Conservation (phyloP, 2,797 vertebrate genomes). For the Uromys caudimaculatus region DNA sequence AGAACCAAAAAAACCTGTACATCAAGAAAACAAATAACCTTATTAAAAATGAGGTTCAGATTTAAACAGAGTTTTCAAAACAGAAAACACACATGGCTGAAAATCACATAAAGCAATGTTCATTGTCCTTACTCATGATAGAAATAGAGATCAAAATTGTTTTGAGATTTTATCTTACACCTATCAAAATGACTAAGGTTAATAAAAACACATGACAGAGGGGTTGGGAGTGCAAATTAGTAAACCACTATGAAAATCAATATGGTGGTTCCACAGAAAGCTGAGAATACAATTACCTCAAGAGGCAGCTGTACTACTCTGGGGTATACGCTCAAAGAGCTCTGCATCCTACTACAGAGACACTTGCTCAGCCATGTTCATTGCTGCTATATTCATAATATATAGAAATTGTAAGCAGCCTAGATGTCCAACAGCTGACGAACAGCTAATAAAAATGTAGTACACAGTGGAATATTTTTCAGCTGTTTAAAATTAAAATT, state of each 20-base stretch:
- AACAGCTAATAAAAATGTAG: no score
- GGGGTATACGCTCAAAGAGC: not conserved
- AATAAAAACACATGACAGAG: not conserved
- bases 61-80: not conserved
- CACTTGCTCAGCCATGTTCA: not conserved
- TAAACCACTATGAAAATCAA: not conserved
- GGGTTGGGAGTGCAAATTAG: not conserved
- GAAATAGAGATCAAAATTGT: not conserved
- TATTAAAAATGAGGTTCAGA: not conserved
- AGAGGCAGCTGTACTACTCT: not conserved
- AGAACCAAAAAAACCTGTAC: no score
- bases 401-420: not conserved
- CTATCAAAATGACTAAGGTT: not conserved
- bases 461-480: not conserved
- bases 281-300: not conserved
- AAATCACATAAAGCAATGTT: not conserved
- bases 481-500: not conserved
- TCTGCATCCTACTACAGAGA: not conserved
- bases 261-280: not conserved
- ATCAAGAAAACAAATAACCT: not conserved
- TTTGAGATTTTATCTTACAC: not conserved
- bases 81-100: not conserved
- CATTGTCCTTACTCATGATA: not conserved
- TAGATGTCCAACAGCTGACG: not conserved
- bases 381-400: not conserved